Evolutionary conservation across 2,888 invertebrate genomes (phyloP).

Genomic region (Folsomia candida): DNA sequence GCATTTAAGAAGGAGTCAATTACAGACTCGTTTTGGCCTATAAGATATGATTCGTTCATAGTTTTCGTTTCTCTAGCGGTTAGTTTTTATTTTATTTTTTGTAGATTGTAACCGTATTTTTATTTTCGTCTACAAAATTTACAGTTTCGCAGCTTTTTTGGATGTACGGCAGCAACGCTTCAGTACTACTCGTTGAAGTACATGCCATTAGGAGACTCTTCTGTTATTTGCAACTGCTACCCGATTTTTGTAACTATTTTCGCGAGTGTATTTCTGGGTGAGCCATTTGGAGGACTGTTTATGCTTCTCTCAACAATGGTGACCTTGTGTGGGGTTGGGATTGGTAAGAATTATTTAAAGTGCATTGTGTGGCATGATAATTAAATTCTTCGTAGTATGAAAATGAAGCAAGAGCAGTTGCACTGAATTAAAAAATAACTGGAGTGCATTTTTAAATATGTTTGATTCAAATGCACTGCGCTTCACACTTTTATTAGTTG

Average conservation of each 20-base stretch:
- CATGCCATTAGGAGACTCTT: constrained; percentile 43
- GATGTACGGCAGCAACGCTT: constrained; percentile 45
- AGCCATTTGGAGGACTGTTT: constrained; percentile 46
- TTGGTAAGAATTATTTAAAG: too few species aligned
- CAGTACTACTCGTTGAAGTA: constrained; percentile 48
- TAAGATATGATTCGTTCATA: constrained; percentile 31
- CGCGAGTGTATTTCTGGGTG: constrained; percentile 40
- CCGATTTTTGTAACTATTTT: constrained; percentile 43
- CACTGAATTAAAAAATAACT: too few species aligned
- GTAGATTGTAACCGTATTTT: background rate
- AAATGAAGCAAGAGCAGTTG: too few species aligned
- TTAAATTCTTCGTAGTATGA: too few species aligned
- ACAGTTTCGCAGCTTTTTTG: constrained; percentile 44
- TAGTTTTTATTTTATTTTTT: constrained; percentile 18
- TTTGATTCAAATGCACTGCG: too few species aligned
- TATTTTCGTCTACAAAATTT: too few species aligned
- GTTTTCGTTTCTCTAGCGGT: constrained; percentile 43
- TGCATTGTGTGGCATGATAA: too few species aligned
- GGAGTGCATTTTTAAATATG: too few species aligned
- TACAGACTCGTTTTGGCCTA: constrained; percentile 42
- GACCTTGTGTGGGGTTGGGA: constrained; percentile 38
- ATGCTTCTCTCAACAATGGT: constrained; percentile 37
- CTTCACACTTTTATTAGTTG: too few species aligned
- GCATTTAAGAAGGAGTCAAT: constrained; percentile 35
- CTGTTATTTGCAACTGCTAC: constrained; percentile 48